Base-by-base conservation (phyloP, 92 coral and sea anemone genomes). In the Paragorgia papillata region DNA sequence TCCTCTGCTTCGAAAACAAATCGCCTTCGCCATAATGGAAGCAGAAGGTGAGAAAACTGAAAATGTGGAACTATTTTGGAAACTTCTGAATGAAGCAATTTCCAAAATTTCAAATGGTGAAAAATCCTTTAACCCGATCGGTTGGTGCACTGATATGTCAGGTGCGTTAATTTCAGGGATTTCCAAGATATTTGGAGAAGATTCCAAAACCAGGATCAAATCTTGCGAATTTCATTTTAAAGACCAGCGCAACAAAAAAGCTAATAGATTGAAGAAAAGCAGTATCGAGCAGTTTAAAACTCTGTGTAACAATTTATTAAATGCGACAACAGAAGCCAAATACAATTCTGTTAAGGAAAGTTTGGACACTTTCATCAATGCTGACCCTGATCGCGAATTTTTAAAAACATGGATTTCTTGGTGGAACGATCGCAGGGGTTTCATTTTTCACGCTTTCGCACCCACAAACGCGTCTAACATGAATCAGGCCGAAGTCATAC, bases 201-300 rank as follows among this genome's bases (percentile, higher is more conserved):
- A 37, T 37, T 37, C 43, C 10, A 4, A 37, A 10, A 37, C 6
- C 43, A 4, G 43, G 10, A 80, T 89, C 7, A 80, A 83, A 18
- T 35, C 82, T 0, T 89, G 90, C 62, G 84, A 89, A 66, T 89
- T 85, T 49, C 84, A 83, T 41, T 89, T 86, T 60, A 89, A 89
- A 63, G 85, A 86, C 41, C 83, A 75, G 3, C 48, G 88, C 35
- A 89, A 86, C 22, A 69, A 67, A 75, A 58, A 81, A 55, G 87
- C 84, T 0, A 25, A 70, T 24, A 86, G 61, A 80, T 78, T 80
- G 2, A 65, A 80, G 39, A 14, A 29, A 7, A 59, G 54, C 21
- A 61, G 76, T 15, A 76, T 62, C 7, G 86, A 57, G 49, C 21
- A 70, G 68, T 79, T 89, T 29, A 85, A 77, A 74, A 21, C 29